Evolutionary conservation across 2,888 invertebrate genomes (phyloP).

Genomic region (Drosophila prostipennis): DNA sequence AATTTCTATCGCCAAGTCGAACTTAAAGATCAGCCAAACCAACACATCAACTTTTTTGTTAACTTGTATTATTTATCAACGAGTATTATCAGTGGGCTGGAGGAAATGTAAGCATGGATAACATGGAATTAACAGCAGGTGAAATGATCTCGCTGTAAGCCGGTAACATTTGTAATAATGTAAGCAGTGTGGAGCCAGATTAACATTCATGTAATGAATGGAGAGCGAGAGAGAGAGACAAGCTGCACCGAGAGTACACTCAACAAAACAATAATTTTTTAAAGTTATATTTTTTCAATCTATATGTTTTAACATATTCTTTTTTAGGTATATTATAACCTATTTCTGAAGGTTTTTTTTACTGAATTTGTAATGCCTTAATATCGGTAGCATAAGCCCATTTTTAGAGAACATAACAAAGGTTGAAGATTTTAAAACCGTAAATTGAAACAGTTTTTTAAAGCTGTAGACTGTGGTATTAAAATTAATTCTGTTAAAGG

Average conservation of each 20-base stretch:
- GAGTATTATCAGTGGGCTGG: slow-evolving; percentile 16
- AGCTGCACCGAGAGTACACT: slow-evolving; percentile 14
- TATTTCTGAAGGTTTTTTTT: too few species aligned
- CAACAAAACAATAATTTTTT: neutral
- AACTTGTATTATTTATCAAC: slow-evolving; percentile 18
- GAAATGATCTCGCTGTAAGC: slow-evolving; percentile 3
- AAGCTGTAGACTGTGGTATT: too few species aligned
- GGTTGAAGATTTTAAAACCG: too few species aligned
- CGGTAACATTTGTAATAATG: slow-evolving; percentile 57
- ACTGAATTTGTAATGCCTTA: too few species aligned
- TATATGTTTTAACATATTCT: too few species aligned
- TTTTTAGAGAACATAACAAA: too few species aligned
- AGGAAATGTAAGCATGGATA: slow-evolving; percentile 46
- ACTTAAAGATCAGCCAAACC: slow-evolving; percentile 18
- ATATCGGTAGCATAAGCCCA: too few species aligned
- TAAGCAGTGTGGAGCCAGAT: slow-evolving; percentile 1
- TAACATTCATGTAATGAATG: slow-evolving; percentile 26
- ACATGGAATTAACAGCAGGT: slow-evolving; percentile 37
- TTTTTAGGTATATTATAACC: too few species aligned
- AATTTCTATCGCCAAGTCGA: slow-evolving; percentile 54
- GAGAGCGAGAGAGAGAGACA: slow-evolving; percentile 28
- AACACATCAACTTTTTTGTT: slow-evolving; percentile 38
- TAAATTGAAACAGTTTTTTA: too few species aligned
- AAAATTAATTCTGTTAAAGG: too few species aligned
- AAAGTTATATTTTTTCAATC: too few species aligned